These are phyloP conservation scores for Bovichtus variegatus DNA, from an alignment of 2,797 vertebrate genomes.

Conservation along the genomic window DNA sequence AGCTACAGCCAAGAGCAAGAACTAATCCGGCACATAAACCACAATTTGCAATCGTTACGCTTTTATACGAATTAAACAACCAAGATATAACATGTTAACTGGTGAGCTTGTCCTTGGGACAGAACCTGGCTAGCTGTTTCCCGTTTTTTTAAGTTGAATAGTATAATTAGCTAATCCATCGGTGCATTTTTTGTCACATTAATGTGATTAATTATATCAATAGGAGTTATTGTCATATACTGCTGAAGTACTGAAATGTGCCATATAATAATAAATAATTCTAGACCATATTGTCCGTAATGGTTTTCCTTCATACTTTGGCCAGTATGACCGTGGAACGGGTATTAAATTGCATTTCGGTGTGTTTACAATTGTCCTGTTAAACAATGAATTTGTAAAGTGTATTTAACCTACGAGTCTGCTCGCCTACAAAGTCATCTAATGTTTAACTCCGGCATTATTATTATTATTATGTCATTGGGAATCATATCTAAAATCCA, in stretches of 20 bases:
- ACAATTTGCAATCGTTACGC: not conserved
- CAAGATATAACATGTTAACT: not conserved
- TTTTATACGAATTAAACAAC: not conserved
- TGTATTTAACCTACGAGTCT: not conserved
- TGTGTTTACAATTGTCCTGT: not conserved
- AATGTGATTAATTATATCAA: not conserved
- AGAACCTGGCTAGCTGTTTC: not conserved
- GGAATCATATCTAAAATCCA: not conserved
- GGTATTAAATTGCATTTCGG: not conserved
- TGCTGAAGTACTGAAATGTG: not conserved
- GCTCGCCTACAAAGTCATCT: not conserved
- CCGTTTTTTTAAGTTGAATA: too few relatives aligned
- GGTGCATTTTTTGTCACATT: not conserved
- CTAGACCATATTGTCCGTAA: not conserved
- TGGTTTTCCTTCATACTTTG: not conserved
- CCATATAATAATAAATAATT: not conserved
- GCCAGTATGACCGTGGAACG: not conserved
- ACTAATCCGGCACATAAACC: not conserved
- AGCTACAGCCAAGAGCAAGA: not conserved
- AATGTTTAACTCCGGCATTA: not conserved
- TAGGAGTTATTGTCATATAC: too few relatives aligned
- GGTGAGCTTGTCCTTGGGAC: not conserved
- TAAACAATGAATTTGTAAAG: not conserved
- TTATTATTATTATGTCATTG: not conserved
- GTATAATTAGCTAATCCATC: too few relatives aligned